A percentile compares a stretch with the other conserved stretches of the same genome.
Evolutionary conservation across 2,113 vertebrate genomes (phyloP).

Genomic region (Mastomys coucha): DNA sequence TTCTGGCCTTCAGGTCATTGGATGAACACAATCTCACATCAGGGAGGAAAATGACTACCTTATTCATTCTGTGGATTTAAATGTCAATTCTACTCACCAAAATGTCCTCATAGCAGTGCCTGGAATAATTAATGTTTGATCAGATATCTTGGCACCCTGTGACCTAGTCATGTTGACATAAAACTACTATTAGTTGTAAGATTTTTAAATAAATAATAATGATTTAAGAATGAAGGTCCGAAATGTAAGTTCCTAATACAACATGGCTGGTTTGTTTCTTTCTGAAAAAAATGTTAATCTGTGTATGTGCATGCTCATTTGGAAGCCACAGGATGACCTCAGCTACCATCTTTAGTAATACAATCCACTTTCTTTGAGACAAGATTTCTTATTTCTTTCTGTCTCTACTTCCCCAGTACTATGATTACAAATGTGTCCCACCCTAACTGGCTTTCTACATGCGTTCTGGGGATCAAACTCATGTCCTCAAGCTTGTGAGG

Average conservation of each 20-base stretch:
- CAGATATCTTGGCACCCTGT: neutral
- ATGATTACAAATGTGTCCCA: neutral
- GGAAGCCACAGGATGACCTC: neutral
- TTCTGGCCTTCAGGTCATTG: neutral
- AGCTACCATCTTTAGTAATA: neutral
- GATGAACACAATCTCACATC: neutral
- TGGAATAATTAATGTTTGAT: neutral
- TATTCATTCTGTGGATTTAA: neutral
- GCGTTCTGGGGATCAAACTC: neutral
- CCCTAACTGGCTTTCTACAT: neutral
- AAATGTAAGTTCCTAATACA: neutral
- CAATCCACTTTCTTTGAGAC: neutral
- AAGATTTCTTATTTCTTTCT: neutral
- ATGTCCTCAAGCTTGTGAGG: neutral
- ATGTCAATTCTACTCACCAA: neutral
- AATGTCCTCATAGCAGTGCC: neutral
- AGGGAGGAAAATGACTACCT: neutral
- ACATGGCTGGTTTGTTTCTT: neutral
- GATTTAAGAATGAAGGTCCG: neutral
- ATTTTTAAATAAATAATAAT: neutral
- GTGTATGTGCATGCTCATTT: neutral
- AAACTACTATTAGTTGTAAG: constrained; percentile 8
- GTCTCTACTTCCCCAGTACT: neutral
- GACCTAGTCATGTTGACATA: neutral
- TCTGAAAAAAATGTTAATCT: neutral